Conservation (phyloP, 2,113 vertebrate species). For the Saccopteryx bilineata region DNA sequence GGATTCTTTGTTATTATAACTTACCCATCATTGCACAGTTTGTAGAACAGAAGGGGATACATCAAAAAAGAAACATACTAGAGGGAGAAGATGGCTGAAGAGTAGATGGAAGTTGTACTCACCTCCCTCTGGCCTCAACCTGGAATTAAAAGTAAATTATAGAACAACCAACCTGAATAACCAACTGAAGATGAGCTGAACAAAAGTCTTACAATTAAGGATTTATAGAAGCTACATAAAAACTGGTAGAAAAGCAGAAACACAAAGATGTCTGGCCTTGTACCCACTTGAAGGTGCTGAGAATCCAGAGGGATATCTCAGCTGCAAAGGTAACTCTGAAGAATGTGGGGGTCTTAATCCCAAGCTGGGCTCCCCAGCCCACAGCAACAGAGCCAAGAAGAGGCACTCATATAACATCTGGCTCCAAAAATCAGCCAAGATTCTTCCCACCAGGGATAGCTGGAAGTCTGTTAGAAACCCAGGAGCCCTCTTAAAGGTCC, state of each 20-base stretch:
- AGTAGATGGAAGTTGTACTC: neutral
- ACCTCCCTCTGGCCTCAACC: neutral
- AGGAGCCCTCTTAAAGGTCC: neutral
- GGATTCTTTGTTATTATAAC: constrained; percentile 9
- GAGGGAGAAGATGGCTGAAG: neutral
- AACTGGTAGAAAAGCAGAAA: neutral
- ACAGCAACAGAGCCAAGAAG: neutral
- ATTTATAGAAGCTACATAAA: neutral
- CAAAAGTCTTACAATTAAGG: neutral
- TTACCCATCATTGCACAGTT: neutral
- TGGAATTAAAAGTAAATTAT: neutral
- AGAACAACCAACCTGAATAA: neutral
- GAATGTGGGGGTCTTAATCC: neutral
- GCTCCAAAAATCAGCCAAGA: neutral
- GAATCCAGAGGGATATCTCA: neutral
- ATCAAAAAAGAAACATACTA: neutral
- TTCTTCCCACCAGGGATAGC: neutral
- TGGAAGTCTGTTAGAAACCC: neutral
- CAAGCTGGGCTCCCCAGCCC: neutral
- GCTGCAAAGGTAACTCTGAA: neutral
- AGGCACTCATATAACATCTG: neutral
- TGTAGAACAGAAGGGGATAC: neutral
- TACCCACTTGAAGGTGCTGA: neutral
- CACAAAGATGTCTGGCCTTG: neutral
- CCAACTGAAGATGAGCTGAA: neutral